Percentiles rank a stretch among this genome's conserved stretches.
Evolutionary conservation across 2,797 vertebrate species (phyloP).

Genomic region (Danio kyathit): DNA sequence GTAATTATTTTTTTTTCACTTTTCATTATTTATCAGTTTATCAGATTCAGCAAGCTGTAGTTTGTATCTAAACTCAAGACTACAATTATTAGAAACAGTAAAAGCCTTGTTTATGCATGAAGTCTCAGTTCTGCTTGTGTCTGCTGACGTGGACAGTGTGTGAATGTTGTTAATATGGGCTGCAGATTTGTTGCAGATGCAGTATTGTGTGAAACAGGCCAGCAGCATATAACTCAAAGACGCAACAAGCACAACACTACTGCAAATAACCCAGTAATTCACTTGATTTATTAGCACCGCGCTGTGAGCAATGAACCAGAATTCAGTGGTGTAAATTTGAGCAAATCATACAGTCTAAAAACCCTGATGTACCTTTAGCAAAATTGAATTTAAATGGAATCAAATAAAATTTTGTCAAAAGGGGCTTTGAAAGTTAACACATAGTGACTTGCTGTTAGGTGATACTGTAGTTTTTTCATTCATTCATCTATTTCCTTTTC

Average conservation of each 20-base stretch:
- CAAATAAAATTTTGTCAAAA: too few relatives aligned
- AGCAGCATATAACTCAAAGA: not conserved
- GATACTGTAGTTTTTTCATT: too few relatives aligned
- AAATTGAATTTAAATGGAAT: too few relatives aligned
- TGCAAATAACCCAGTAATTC: not conserved
- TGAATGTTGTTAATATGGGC: not conserved
- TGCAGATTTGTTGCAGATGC: not conserved
- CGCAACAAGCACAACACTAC: slow-evolving; percentile 12
- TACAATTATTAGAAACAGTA: not conserved
- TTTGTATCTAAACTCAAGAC: not conserved
- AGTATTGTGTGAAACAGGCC: not conserved
- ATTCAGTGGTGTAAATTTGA: not conserved
- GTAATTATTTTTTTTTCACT: not conserved
- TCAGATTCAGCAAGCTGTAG: not conserved
- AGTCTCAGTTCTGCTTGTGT: not conserved
- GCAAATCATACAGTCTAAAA: not conserved
- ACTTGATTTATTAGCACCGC: not conserved
- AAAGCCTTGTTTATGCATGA: too few relatives aligned
- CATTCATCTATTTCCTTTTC: too few relatives aligned
- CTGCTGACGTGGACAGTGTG: not conserved
- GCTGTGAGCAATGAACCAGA: not conserved
- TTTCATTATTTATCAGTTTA: not conserved
- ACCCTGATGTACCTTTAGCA: too few relatives aligned
- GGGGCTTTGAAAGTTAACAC: too few relatives aligned
- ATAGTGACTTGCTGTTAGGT: too few relatives aligned